Evolutionary conservation across 2,888 invertebrate genomes (phyloP).

Genomic region (Dorcus hopei): DNA sequence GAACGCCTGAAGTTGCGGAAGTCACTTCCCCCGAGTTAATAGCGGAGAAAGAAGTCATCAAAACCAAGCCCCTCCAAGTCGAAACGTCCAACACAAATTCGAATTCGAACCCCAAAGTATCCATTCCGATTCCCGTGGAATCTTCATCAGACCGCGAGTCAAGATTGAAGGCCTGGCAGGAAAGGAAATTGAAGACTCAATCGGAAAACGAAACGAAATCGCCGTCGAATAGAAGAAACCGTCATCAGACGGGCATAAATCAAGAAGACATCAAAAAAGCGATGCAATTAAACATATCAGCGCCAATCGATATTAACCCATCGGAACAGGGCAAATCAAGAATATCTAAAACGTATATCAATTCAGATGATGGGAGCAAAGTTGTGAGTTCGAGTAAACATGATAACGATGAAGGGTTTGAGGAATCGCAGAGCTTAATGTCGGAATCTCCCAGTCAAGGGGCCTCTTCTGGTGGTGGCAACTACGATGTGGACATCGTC

Average conservation of each 20-base stretch:
- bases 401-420: constrained; percentile 88
- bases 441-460: constrained; percentile 85
- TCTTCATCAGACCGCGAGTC: constrained; percentile 57
- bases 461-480: constrained; percentile 72
- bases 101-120: too few relatives aligned
- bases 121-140: constrained; percentile 33
- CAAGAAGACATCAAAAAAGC: constrained; percentile 69
- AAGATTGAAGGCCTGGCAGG: constrained; percentile 68
- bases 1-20: constrained; percentile 55
- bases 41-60: constrained; percentile 51
- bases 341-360: constrained; percentile 25
- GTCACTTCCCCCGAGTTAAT: constrained; percentile 38
- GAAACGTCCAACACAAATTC: constrained; percentile 3
- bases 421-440: constrained; percentile 84
- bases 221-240: constrained; percentile 50
- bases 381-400: constrained; percentile 53
- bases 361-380: constrained; percentile 23
- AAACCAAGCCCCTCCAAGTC: constrained; percentile 23
- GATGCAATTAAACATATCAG: constrained; percentile 47
- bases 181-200: constrained; percentile 46
- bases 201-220: constrained; percentile 33
- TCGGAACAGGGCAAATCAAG: constrained; percentile 6
- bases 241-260: constrained; percentile 68
- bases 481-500: constrained; percentile 51
- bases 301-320: constrained; percentile 23